A percentile compares a stretch with the other conserved stretches of the same genome.
These are phyloP conservation scores for Zele albiditarsus DNA, from an alignment of 2,888 invertebrate genomes.

Conservation along the genomic window DNA sequence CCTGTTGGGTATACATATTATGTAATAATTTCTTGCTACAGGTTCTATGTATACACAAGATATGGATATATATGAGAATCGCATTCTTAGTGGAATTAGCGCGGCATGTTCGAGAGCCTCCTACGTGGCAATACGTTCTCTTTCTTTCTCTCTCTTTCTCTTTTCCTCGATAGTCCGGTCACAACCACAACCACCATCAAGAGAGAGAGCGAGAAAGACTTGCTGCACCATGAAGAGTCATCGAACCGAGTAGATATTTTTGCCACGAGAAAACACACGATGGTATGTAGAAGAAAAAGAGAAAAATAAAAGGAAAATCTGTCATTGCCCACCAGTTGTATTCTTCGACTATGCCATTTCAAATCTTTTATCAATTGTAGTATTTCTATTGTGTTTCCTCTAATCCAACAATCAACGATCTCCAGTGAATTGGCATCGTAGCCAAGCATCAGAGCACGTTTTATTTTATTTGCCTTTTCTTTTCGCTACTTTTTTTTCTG, in stretches of 20 bases:
- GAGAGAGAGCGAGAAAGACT: neutral
- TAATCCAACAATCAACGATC: constrained; percentile 29
- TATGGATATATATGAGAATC: constrained; percentile 31
- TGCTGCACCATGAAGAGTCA: constrained; percentile 31
- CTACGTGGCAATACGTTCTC: constrained; percentile 37
- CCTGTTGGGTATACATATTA: constrained; percentile 23
- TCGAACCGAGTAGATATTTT: constrained; percentile 32
- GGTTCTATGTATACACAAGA: constrained; percentile 12
- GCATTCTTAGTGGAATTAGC: constrained; percentile 42
- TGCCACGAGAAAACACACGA: constrained; percentile 5
- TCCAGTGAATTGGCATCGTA: constrained; percentile 13
- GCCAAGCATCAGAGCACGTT: neutral
- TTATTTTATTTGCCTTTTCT: neutral
- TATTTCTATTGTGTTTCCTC: constrained; percentile 27
- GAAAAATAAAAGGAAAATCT: neutral
- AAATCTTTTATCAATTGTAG: constrained; percentile 25
- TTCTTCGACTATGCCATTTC: neutral
- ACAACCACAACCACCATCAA: constrained; percentile 23
- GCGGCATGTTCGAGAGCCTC: constrained; percentile 37
- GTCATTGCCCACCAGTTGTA: neutral
- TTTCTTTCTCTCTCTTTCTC: constrained; percentile 16
- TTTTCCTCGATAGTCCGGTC: constrained; percentile 28
- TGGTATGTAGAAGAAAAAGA: neutral
- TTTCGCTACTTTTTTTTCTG: neutral
- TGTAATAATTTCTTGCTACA: constrained; percentile 31